A percentile compares a stretch with the other conserved stretches of the same genome.
Conservation (phyloP, 1,140 invertebrate species). For the Drosophila littoralis region DNA sequence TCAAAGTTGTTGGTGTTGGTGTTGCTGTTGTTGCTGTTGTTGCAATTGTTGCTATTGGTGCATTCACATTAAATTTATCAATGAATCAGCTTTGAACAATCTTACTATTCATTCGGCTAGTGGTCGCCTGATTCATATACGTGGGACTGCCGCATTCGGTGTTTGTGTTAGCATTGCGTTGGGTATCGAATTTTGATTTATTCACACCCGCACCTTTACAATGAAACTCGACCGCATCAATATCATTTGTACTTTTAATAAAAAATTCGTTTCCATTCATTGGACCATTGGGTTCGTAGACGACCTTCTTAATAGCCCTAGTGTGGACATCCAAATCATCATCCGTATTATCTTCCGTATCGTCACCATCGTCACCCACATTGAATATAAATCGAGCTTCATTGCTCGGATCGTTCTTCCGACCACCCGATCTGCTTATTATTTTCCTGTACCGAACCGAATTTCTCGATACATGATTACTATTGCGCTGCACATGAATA, state of each 20-base stretch:
- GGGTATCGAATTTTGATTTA: conserved; percentile 3
- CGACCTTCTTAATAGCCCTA: conserved; percentile 38
- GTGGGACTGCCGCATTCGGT: conserved; percentile 31
- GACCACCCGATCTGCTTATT: conserved; percentile 37
- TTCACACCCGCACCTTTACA: conserved; percentile 37
- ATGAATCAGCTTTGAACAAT: conserved; percentile 66
- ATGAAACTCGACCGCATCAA: conserved; percentile 79
- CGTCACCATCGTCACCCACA: conserved; percentile 60
- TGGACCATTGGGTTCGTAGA: conserved; percentile 58
- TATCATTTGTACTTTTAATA: conserved; percentile 78
- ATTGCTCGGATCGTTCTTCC: conserved; percentile 36
- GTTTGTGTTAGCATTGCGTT: conserved; percentile 30
- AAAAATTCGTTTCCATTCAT: conserved; percentile 75
- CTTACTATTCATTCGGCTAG: conserved; percentile 27
- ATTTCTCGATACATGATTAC: conserved; percentile 64
- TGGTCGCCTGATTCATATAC: conserved; percentile 20
- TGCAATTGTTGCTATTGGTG: conserved; percentile 23
- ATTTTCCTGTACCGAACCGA: conserved; percentile 71
- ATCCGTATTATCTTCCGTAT: conserved; percentile 59
- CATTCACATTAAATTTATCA: conserved; percentile 40
- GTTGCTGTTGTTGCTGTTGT: conserved; percentile 41
- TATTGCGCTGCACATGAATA: conserved; percentile 54
- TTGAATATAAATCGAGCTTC: conserved; percentile 74
- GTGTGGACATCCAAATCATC: conserved; percentile 35
- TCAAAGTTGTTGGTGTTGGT: conserved; percentile 67